These are phyloP conservation scores for Phalacrocorax pelagicus DNA, from an alignment of 2,113 vertebrate species.

Conservation along the genomic window DNA sequence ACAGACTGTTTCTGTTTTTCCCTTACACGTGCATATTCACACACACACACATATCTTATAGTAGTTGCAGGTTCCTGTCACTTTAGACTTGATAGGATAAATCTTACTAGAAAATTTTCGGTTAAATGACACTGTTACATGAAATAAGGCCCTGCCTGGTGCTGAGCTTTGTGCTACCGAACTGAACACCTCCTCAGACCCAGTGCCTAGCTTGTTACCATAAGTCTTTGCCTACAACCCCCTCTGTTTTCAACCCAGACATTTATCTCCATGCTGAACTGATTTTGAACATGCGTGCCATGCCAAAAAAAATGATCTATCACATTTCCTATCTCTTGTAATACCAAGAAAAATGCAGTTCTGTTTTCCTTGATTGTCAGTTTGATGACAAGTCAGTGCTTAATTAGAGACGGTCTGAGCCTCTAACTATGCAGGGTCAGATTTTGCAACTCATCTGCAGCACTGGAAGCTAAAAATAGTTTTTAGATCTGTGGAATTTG, in stretches of 20 bases:
- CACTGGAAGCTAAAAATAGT: not conserved
- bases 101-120: not conserved
- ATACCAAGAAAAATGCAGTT: not conserved
- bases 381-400: not conserved
- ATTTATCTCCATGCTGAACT: not conserved
- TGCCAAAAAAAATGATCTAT: not conserved
- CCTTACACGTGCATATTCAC: not conserved
- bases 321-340: not conserved
- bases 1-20: not conserved
- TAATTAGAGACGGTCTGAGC: not conserved
- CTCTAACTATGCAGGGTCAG: not conserved
- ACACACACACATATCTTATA: not conserved
- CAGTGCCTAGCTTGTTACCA: not conserved
- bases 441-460: constrained; percentile 8
- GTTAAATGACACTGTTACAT: not conserved
- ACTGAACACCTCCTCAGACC: not conserved
- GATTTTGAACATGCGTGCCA: not conserved
- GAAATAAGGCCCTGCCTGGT: not conserved
- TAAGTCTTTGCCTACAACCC: not conserved
- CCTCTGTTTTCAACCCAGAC: not conserved
- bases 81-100: not conserved
- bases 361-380: not conserved
- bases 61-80: not conserved
- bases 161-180: not conserved
- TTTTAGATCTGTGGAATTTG: not conserved